Evolutionary conservation across 2,888 invertebrate species (phyloP).

Genomic region (Colostygia pectinataria): DNA sequence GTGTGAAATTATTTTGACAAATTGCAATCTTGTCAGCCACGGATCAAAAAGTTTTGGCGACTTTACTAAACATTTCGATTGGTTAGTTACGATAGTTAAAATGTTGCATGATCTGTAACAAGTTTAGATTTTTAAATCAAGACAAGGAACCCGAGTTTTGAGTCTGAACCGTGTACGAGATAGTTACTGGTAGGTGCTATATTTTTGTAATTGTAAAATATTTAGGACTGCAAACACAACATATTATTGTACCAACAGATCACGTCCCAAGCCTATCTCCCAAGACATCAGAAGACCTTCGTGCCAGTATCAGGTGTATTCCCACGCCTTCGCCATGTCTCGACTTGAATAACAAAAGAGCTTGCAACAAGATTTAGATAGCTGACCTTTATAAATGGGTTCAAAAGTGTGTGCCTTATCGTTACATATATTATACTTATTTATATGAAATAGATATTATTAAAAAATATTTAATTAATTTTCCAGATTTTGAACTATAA

Average conservation of each 20-base stretch:
- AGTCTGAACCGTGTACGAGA: no score
- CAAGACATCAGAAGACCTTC: conserved; percentile 46
- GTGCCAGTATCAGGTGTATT: conserved; percentile 41
- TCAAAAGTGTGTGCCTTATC: conserved; percentile 31
- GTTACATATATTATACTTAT: background rate
- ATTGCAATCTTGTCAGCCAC: no score
- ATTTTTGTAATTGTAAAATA: background rate
- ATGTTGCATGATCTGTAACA: no score
- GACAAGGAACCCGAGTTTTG: no score
- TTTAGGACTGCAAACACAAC: background rate
- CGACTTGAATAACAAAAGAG: conserved; percentile 45
- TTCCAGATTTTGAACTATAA: no score
- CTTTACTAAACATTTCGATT: no score
- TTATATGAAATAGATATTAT: background rate
- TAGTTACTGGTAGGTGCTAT: no score
- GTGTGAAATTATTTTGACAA: no score
- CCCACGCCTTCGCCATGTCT: conserved; percentile 53
- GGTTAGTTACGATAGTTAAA: no score
- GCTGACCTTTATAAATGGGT: conserved; percentile 47
- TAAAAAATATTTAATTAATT: no score
- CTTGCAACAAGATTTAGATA: conserved; percentile 40
- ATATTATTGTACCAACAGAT: conserved; percentile 2
- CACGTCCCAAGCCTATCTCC: conserved; percentile 33
- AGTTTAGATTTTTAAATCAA: no score
- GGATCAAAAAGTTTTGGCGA: no score